These are phyloP conservation scores for Planococcus citri DNA, from an alignment of 1,140 invertebrate species.

Conservation along the genomic window DNA sequence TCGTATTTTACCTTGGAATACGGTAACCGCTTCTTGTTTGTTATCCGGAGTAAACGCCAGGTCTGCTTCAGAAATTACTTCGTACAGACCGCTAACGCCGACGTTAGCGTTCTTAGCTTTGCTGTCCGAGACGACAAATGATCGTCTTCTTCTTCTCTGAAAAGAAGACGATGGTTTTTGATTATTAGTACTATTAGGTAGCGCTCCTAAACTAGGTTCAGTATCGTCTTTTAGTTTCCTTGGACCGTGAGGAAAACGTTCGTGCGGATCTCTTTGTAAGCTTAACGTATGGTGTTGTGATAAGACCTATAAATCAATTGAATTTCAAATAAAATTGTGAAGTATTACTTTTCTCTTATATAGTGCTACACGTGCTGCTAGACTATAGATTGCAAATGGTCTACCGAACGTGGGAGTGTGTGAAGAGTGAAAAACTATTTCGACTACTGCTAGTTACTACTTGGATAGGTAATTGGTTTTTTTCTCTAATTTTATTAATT, in stretches of 20 bases:
- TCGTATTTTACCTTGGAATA: conserved; percentile 72
- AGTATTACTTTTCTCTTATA: not conserved
- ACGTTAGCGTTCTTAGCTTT: conserved; percentile 67
- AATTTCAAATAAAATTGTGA: conserved; percentile 11
- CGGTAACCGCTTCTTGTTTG: conserved; percentile 68
- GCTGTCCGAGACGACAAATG: conserved; percentile 53
- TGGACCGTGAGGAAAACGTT: conserved; percentile 70
- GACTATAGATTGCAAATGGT: too few relatives aligned
- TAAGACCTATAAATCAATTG: conserved; percentile 4
- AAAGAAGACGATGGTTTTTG: conserved; percentile 26
- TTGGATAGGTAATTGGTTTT: too few relatives aligned
- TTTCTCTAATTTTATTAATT: too few relatives aligned
- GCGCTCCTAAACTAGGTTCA: conserved; percentile 24
- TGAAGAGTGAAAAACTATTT: too few relatives aligned
- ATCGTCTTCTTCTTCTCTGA: conserved; percentile 41
- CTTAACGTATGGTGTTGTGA: conserved; percentile 35
- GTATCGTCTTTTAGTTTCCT: conserved; percentile 48
- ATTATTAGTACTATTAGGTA: conserved; percentile 22
- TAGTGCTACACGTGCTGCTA: not conserved
- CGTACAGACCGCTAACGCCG: conserved; percentile 72
- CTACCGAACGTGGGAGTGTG: too few relatives aligned
- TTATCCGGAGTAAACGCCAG: conserved; percentile 75
- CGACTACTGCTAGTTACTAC: too few relatives aligned
- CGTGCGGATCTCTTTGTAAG: conserved; percentile 41
- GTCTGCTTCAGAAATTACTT: conserved; percentile 85